Evolutionary conservation across 1,140 invertebrate genomes (phyloP), one percentile per base, ranked within the genome.

Genomic region (Temnothorax curvispinosus): DNA sequence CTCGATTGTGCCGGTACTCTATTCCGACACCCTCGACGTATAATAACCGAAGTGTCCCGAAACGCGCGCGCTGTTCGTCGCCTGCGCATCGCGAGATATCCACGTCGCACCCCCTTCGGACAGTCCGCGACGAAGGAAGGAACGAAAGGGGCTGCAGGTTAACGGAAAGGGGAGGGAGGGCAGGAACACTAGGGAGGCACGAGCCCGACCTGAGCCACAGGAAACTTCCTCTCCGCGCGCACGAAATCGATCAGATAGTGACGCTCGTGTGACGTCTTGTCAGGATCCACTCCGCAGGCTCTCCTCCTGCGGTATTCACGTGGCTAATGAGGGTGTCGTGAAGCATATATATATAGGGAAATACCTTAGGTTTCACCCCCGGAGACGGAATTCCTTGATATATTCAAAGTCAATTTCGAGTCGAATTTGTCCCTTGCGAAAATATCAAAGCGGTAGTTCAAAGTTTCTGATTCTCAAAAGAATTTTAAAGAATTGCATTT

Each of bases 151-250:
- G 52, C 18, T 72, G 80, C 21, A 72, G 65, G 27, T 38, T 18
- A 81, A 81, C 44, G 67, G 67, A 78, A 27, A 1, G 76, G 60
- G 44, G 60, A 74, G 65, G 78, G 65, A 27, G 52, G 6, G 38
- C 78, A 72, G 78, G 41, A 47, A 56, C 52, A 71, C 52, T 7
- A 18, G 50, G 38, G 78, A 82, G 80, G 41, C 27, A 74, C 80
- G 67, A 72, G 77, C 77, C 21, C 78, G 80, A 84, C 69, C 80
- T 84, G 80, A 84, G 54, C 80, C 27, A 50, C 69, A 84, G 80
- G 80, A 84, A 84, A 84, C 67, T 74, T 75, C 38, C 80, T 82
- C 80, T 74, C 80, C 18, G 41, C 52, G 80, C 69, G 80, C 80
- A 41, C 80, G 54, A 75, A 75, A 84, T 84, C 80, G 80, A 84